Conservation (phyloP, 2,888 invertebrate species). For the Polyploca ridens region DNA sequence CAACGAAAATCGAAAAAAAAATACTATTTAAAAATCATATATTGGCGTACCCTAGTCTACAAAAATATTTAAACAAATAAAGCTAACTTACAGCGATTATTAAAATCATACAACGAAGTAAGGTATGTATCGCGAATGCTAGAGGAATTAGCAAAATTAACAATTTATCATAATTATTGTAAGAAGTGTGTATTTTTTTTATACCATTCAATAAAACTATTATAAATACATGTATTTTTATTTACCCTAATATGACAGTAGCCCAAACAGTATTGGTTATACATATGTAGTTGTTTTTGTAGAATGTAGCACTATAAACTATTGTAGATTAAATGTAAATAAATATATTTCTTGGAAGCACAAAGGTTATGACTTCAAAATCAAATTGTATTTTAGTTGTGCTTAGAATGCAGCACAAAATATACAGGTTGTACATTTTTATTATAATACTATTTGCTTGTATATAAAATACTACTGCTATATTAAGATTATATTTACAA, state of each 20-base stretch:
- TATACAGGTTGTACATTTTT: conserved; percentile 61
- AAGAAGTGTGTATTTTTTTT: conserved; percentile 75
- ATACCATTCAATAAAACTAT: conserved; percentile 79
- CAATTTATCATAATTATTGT: conserved; percentile 59
- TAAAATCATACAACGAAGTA: conserved; percentile 41
- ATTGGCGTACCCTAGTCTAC: conserved; percentile 54
- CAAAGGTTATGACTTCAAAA: conserved; percentile 24
- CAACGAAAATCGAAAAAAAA: conserved; percentile 37
- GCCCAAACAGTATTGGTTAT: neutral
- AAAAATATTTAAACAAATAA: conserved; percentile 33
- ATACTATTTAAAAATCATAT: conserved; percentile 34
- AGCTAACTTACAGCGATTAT: conserved; percentile 17
- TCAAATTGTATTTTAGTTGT: conserved; percentile 29
- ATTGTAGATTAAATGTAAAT: neutral
- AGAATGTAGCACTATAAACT: conserved; percentile 1
- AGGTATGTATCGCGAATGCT: conserved; percentile 24
- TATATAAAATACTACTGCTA: conserved; percentile 21
- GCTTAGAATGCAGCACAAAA: conserved; percentile 42
- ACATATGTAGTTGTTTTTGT: neutral
- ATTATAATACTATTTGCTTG: conserved; percentile 27
- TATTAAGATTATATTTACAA: neutral
- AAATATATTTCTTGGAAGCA: conserved; percentile 3
- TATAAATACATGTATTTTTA: conserved; percentile 56
- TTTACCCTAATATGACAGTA: neutral
- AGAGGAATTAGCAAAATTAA: conserved; percentile 43